Conservation (phyloP, 2,888 invertebrate genomes). For the Caenorhabditis sp. region DNA sequence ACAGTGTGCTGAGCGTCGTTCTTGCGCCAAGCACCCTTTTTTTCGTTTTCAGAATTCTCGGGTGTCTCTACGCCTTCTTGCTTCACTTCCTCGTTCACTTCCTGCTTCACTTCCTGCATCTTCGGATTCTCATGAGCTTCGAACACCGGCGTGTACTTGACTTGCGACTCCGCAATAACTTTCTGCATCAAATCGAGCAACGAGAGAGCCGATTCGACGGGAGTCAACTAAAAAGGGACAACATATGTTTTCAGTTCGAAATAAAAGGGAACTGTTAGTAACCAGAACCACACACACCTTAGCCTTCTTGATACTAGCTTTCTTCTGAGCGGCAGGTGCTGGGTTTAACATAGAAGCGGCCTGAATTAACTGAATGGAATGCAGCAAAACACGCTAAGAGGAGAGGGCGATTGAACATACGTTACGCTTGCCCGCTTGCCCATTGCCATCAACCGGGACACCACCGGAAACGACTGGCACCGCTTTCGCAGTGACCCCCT, state of each 20-base stretch:
- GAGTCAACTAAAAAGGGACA: constrained; percentile 25
- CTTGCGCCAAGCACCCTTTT: constrained; percentile 1
- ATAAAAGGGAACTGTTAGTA: neutral
- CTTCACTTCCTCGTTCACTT: constrained; percentile 6
- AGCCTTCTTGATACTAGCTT: neutral
- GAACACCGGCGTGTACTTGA: constrained; percentile 42
- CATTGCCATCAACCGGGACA: neutral
- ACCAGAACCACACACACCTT: constrained; percentile 2
- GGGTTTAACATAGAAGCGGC: neutral
- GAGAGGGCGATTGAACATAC: too few relatives aligned
- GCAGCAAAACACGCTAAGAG: neutral
- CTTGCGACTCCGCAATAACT: constrained; percentile 38
- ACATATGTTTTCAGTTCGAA: neutral
- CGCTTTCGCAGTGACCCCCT: constrained; percentile 30
- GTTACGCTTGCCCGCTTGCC: constrained; percentile 24
- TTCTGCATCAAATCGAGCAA: constrained; percentile 55
- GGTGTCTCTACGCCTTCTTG: neutral
- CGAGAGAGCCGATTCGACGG: constrained; percentile 54
- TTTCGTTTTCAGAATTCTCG: neutral
- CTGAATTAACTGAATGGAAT: neutral
- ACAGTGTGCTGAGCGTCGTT: neutral
- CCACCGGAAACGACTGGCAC: neutral
- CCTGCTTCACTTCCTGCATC: neutral
- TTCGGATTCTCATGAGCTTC: constrained; percentile 29
- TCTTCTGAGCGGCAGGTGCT: neutral